phyloP scores from a whole-genome alignment of 2,797 vertebrate genomes.

The Diceros bicornis region DNA sequence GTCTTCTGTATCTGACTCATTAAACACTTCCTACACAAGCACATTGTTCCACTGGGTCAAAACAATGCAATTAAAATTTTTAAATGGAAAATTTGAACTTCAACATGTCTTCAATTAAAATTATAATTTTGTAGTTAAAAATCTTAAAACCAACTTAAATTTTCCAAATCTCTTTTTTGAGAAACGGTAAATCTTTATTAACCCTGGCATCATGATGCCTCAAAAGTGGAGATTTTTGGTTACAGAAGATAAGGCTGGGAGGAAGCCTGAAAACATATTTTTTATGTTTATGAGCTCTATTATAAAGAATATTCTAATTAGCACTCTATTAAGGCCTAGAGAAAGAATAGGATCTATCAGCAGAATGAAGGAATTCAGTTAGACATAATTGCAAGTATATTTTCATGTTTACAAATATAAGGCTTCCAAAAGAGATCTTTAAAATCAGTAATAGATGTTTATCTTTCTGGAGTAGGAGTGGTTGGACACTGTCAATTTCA shows the following conservation, averaged over 20 bases:
- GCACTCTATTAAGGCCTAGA: not conserved
- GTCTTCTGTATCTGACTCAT: not conserved
- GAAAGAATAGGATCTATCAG: not conserved
- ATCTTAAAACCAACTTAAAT: constrained; percentile 18
- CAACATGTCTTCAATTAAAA: constrained; percentile 13
- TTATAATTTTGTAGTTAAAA: not conserved
- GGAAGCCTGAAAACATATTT: not conserved
- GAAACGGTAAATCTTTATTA: not conserved
- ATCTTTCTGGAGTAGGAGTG: not conserved
- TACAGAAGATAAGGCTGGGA: not conserved
- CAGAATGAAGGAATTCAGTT: not conserved
- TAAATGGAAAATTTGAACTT: not conserved
- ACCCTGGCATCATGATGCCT: not conserved
- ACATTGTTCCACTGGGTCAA: not conserved
- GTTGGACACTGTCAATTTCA: not conserved
- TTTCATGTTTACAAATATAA: not conserved
- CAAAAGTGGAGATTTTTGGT: not conserved
- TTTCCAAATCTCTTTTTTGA: not conserved
- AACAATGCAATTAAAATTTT: not conserved
- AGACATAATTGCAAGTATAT: constrained; percentile 13
- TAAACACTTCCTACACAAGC: not conserved
- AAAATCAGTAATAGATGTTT: not conserved
- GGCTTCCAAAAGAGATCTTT: not conserved
- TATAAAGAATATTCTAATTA: constrained; percentile 30
- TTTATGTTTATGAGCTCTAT: not conserved